Base-by-base conservation (phyloP, 2,888 invertebrate genomes). In the Chironomus tentans region DNA sequence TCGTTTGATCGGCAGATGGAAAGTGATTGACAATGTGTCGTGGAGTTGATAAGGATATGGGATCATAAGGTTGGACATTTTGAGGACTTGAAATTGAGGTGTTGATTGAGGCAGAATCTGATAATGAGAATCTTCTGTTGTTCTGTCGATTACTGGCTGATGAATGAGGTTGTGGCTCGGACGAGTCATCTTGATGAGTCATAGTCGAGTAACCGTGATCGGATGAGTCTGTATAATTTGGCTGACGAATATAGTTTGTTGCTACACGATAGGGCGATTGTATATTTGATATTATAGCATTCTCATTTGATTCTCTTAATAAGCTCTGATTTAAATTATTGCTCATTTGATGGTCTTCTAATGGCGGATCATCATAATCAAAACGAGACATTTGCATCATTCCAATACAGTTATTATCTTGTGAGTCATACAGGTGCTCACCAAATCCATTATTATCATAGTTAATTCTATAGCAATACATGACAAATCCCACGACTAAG, bases 171-270 rank as follows among this genome's bases (percentile, higher is more conserved):
- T 94, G 89, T 79, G 92, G 92, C 81, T 94, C 94, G 0, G 92
- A 93, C 22, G 15, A 15, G 81, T 94, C 94, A 81, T 95, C 94
- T 80, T 94, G 94, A 1, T 93, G 94, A 0, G 94, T 95, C 95
- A 95, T 95, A 0, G 95, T 95, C 3, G 94, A 95, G 83, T 97
- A 97, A 2, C 97, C 97, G 81, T 96, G 95, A 85, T 97, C 97
- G n/a, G 94, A 95, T 10, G 69, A 69, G 18, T 79, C 91, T 91
- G 68, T 90, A n/a, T 76, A 76, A 78, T 84, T 84, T 3, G 92
- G 89, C 46, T 93, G 87, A 61, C 92, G 38, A 38, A 38, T 86
- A 82, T 94, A 94, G 76, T 90, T 91, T 0, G 93, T 92, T 68
- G 93, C 90, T 77, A 95, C 91, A 78, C 93, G 90, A 82, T 96